These are phyloP conservation scores for Eremophila alpestris DNA, from an alignment of 2,797 vertebrate genomes.

Conservation along the genomic window DNA sequence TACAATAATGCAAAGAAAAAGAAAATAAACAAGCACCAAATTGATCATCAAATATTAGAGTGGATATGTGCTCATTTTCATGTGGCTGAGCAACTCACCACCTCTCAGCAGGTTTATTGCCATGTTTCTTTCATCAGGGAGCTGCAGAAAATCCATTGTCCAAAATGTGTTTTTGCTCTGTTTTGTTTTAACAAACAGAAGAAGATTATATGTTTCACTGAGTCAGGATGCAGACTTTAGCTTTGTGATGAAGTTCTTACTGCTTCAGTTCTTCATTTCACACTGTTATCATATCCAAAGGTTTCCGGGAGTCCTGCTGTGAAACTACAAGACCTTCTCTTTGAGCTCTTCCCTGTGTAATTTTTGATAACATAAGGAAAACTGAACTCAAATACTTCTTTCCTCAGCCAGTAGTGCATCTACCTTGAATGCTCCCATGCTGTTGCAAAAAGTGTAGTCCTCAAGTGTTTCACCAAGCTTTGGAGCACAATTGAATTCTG, in stretches of 20 bases:
- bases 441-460: neutral
- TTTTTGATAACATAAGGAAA: slow-evolving; percentile 42
- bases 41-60: slow-evolving; percentile 21
- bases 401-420: neutral
- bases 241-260: slow-evolving; percentile 13
- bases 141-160: slow-evolving; percentile 14
- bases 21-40: slow-evolving; percentile 26
- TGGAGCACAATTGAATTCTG: neutral
- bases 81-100: neutral
- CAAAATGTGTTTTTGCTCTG: neutral
- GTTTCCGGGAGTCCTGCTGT: neutral
- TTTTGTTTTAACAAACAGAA: slow-evolving; percentile 30
- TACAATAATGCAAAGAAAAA: neutral
- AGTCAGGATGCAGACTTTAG: neutral
- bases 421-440: neutral
- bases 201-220: slow-evolving; percentile 49
- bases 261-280: slow-evolving; percentile 36
- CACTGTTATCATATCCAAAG: neutral
- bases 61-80: neutral
- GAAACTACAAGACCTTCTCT: neutral
- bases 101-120: slow-evolving; percentile 36
- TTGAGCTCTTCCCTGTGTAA: neutral
- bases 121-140: neutral
- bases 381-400: neutral
- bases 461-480: neutral